Conservation (phyloP, 2,113 vertebrate species). For the Benitochromis conjunctus region DNA sequence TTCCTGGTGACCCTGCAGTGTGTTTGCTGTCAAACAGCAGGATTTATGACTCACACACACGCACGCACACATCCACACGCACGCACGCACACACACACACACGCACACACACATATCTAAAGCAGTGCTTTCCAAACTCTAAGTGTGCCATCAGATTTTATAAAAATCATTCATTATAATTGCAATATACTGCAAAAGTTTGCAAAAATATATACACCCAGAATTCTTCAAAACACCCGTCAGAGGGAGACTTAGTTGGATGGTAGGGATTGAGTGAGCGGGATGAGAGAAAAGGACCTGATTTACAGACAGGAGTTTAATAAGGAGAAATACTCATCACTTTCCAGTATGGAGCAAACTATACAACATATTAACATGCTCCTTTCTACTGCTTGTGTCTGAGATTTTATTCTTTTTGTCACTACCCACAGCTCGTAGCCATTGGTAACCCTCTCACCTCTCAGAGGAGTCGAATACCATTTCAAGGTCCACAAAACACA, state of each 20-base stretch:
- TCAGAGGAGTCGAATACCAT: neutral
- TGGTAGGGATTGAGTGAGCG: accelerated
- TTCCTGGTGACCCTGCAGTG: neutral
- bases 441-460: neutral
- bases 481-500: accelerated
- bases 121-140: neutral
- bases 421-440: neutral
- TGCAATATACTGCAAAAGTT: neutral
- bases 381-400: neutral
- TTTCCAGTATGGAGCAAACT: neutral
- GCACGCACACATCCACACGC: accelerated
- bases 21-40: neutral
- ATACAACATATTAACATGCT: neutral
- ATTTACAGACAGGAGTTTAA: neutral
- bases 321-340: accelerated
- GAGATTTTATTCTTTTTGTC: neutral
- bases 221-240: neutral
- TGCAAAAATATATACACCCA: neutral
- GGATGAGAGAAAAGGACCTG: neutral
- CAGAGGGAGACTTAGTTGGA: neutral
- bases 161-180: neutral
- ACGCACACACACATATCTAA: accelerated
- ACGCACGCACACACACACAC: neutral
- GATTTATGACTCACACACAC: neutral
- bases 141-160: neutral